Percentiles rank a stretch among this genome's conserved stretches.
Conservation (phyloP, 2,888 invertebrate species). For the Galeopsomyia nigrocyanea region DNA sequence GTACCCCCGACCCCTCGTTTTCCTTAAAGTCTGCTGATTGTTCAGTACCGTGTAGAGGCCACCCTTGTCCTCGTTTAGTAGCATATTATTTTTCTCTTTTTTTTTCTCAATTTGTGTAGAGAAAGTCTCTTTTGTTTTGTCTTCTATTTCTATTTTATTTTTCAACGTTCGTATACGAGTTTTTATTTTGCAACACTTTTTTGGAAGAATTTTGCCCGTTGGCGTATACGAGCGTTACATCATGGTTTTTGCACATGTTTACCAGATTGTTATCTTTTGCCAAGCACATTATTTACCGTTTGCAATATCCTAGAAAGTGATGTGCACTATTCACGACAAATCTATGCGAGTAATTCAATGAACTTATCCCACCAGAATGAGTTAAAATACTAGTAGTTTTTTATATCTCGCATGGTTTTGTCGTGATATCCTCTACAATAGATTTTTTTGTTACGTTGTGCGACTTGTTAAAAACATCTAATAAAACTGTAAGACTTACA, state of each 20-base stretch:
- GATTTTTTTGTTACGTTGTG: no score
- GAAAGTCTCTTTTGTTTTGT: conserved; percentile 33
- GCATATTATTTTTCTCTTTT: conserved; percentile 32
- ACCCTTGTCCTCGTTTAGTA: conserved; percentile 44
- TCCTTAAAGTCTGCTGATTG: conserved; percentile 27
- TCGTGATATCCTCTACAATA: no score
- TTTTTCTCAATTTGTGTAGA: conserved; percentile 8
- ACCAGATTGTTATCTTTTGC: no score
- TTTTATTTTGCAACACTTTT: conserved; percentile 29
- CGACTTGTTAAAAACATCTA: no score
- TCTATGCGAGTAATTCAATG: no score
- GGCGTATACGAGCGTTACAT: conserved; percentile 45
- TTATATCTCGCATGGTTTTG: no score
- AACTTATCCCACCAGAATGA: no score
- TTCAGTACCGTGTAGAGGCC: conserved; percentile 35
- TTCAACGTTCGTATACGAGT: conserved; percentile 37
- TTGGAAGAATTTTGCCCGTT: conserved; percentile 34
- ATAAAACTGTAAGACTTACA: no score
- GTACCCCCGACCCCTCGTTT: conserved; percentile 21
- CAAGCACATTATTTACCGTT: no score
- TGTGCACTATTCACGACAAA: no score
- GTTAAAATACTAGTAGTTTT: no score
- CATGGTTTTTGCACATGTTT: conserved; percentile 25
- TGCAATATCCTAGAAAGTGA: no score
- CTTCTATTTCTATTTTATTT: conserved; percentile 23